Percentiles rank a stretch among this genome's conserved stretches.
Conservation (phyloP, 2,888 invertebrate genomes). For the Sussaba pulchella region DNA sequence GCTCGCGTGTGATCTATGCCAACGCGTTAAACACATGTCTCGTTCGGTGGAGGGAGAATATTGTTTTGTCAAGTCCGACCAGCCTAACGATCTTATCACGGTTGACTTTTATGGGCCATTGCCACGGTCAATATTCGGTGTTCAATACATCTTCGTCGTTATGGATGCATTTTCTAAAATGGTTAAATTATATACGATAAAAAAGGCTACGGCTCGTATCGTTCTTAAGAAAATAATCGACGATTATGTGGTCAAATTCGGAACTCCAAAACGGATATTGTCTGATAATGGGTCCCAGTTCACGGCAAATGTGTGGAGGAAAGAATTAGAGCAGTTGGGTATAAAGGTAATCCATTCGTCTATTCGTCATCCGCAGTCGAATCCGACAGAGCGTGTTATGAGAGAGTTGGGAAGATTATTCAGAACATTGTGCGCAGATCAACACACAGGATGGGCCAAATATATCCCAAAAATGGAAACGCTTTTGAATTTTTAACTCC, state of each 20-base stretch:
- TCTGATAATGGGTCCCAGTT: constrained; percentile 60
- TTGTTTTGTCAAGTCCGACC: background rate
- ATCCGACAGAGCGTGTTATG: constrained; percentile 63
- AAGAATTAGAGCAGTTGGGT: constrained; percentile 8
- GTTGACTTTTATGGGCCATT: background rate
- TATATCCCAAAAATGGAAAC: constrained; percentile 43
- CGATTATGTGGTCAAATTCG: constrained; percentile 29
- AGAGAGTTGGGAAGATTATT: constrained; percentile 58
- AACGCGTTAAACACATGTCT: background rate
- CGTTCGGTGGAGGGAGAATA: background rate
- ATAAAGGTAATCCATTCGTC: constrained; percentile 54
- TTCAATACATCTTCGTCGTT: constrained; percentile 7
- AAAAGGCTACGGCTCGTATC: constrained; percentile 17
- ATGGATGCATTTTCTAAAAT: constrained; percentile 43
- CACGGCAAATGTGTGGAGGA: constrained; percentile 45
- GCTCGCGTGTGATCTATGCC: background rate
- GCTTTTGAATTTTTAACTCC: no score
- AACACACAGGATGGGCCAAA: constrained; percentile 57
- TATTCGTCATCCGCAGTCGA: constrained; percentile 61
- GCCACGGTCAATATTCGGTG: background rate
- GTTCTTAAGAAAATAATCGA: constrained; percentile 30
- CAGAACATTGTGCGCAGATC: constrained; percentile 47
- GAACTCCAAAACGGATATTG: constrained; percentile 31
- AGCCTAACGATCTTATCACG: background rate
- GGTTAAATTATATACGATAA: constrained; percentile 4